Conservation (phyloP, 2,797 vertebrate genomes). For the Lophotriccus pileatus region DNA sequence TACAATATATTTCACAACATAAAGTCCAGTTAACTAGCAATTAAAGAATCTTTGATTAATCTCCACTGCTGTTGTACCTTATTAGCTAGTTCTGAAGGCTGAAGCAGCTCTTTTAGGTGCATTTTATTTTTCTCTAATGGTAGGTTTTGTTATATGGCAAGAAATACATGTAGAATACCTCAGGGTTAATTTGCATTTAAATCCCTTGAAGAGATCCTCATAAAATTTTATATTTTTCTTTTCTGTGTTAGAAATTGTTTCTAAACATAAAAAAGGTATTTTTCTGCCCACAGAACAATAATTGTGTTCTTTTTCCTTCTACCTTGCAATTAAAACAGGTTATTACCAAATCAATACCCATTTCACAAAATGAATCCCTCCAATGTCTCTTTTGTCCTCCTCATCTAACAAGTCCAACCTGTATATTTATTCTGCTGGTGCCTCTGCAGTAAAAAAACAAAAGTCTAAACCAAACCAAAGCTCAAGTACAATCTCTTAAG, state of each 20-base stretch:
- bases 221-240: neutral
- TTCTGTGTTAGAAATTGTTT: neutral
- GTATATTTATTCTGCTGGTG: neutral
- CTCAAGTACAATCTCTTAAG: neutral
- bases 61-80: neutral
- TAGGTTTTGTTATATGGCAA: neutral
- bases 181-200: conserved; percentile 47
- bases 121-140: conserved; percentile 22
- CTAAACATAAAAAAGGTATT: conserved; percentile 9
- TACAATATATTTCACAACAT: neutral
- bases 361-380: conserved; percentile 4
- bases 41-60: conserved; percentile 35
- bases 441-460: neutral
- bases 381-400: neutral
- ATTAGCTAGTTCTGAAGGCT: neutral
- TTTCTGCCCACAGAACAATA: conserved; percentile 7
- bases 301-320: conserved; percentile 11
- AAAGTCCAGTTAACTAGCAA: conserved; percentile 12
- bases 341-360: conserved; percentile 46
- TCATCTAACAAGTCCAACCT: neutral
- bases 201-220: neutral
- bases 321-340: conserved; percentile 33
- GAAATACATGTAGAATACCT: neutral
- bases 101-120: neutral
- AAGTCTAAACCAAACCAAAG: neutral